Evolutionary conservation across 1,140 invertebrate genomes (phyloP).

Genomic region (Whitmania pigra): DNA sequence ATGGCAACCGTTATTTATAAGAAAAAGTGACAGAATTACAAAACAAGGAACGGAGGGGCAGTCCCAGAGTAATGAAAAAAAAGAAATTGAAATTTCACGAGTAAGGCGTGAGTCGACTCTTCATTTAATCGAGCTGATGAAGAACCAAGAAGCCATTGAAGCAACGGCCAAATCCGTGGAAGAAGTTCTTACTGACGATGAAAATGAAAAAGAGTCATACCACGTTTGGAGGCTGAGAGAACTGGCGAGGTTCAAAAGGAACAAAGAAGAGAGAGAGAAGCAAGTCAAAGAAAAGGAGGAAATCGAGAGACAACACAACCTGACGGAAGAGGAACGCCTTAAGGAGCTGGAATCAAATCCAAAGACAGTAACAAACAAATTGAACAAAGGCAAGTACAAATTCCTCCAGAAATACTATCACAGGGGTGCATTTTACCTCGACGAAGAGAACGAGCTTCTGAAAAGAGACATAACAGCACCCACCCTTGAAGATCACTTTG

Average conservation of each 20-base stretch:
- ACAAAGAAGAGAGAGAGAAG: conserved; percentile 82
- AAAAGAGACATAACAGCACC: conserved; percentile 91
- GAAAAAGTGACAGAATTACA: no score
- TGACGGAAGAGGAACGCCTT: conserved; percentile 80
- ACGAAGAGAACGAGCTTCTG: conserved; percentile 81
- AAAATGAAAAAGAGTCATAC: conserved; percentile 93
- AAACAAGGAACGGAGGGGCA: no score
- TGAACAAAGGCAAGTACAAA: conserved; percentile 94
- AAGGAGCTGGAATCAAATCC: conserved; percentile 81
- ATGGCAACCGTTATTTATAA: conserved; percentile 90
- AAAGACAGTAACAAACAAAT: conserved; percentile 82
- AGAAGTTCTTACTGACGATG: conserved; percentile 88
- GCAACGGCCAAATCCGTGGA: conserved; percentile 47
- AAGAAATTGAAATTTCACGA: background rate
- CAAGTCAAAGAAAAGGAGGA: conserved; percentile 69
- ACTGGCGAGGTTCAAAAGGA: conserved; percentile 86
- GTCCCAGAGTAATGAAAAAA: conserved; percentile 22
- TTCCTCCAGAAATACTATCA: conserved; percentile 99
- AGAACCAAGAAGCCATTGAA: conserved; percentile 56
- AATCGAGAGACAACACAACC: conserved; percentile 74
- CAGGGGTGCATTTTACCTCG: conserved; percentile 92
- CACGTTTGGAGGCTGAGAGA: conserved; percentile 79
- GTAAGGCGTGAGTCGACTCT: background rate
- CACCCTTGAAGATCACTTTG: conserved; percentile 95
- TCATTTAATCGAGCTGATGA: conserved; percentile 55